A percentile compares a stretch with the other conserved stretches of the same genome.
Conservation (phyloP, 2,888 invertebrate genomes). For the Stratiomys singularior region DNA sequence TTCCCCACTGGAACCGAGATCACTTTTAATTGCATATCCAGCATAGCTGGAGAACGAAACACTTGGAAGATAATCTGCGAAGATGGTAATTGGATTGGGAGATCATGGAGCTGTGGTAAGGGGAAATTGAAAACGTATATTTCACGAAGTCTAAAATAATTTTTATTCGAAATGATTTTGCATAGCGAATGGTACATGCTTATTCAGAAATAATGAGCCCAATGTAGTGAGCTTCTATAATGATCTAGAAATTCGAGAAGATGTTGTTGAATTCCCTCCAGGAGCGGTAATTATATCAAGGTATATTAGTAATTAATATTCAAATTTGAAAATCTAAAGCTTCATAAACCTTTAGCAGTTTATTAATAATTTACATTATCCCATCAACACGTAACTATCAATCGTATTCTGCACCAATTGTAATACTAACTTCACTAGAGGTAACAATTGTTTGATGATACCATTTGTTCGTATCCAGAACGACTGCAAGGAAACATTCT, state of each 20-base stretch:
- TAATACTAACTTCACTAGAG: slow-evolving; percentile 90
- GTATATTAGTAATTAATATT: slow-evolving; percentile 58
- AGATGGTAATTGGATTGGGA: slow-evolving; percentile 85
- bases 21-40: slow-evolving; percentile 84
- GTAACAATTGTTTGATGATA: slow-evolving; percentile 91
- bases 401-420: slow-evolving; percentile 96
- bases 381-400: slow-evolving; percentile 64
- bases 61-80: slow-evolving; percentile 88
- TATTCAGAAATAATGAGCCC: slow-evolving; percentile 80
- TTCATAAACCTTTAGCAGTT: too few species aligned
- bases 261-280: slow-evolving; percentile 80
- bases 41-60: slow-evolving; percentile 82
- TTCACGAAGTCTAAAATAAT: background rate
- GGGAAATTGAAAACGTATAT: background rate
- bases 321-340: too few species aligned
- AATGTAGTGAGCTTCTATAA: slow-evolving; percentile 85
- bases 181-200: slow-evolving; percentile 76
- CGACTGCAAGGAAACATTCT: slow-evolving; percentile 72
- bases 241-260: slow-evolving; percentile 80
- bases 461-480: slow-evolving; percentile 95
- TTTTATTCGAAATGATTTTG: slow-evolving; percentile 11
- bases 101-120: slow-evolving; percentile 82
- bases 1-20: slow-evolving; percentile 87
- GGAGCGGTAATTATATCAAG: slow-evolving; percentile 76
- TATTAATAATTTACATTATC: too few species aligned